A percentile compares a stretch with the other conserved stretches of the same genome.
Evolutionary conservation across 2,888 invertebrate species (phyloP).

Genomic region (Thymelicus lineola): DNA sequence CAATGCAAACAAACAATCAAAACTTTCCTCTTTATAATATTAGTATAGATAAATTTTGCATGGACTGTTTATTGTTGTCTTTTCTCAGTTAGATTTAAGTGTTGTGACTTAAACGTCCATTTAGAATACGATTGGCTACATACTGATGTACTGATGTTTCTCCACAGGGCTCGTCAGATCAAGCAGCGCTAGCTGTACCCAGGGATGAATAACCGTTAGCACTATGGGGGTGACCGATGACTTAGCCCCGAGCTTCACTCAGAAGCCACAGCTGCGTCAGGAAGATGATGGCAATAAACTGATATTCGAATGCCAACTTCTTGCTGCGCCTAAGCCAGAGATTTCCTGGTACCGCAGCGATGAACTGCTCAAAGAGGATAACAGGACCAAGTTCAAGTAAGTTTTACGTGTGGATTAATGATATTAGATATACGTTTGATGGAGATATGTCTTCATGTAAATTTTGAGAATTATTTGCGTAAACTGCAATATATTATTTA

Average conservation of each 20-base stretch:
- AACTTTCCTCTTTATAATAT: too few species aligned
- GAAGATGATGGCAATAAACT: constrained; percentile 98
- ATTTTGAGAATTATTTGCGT: too few species aligned
- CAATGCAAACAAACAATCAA: too few species aligned
- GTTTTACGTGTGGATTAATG: constrained; percentile 46
- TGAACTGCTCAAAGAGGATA: constrained; percentile 92
- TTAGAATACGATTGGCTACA: not conserved
- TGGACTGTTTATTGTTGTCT: too few species aligned
- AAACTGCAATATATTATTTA: too few species aligned
- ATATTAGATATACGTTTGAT: too few species aligned
- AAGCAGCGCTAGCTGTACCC: constrained; percentile 55
- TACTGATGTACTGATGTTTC: constrained; percentile 29
- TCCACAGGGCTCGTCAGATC: constrained; percentile 54
- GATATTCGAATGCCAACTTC: constrained; percentile 96
- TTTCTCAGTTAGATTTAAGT: too few species aligned
- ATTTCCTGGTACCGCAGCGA: constrained; percentile 97
- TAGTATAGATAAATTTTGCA: too few species aligned
- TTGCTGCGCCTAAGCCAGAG: constrained; percentile 95
- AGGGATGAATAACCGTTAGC: constrained; percentile 77
- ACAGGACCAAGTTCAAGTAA: constrained; percentile 92
- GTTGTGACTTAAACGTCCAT: too few species aligned
- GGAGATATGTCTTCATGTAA: too few species aligned
- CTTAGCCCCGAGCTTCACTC: constrained; percentile 99
- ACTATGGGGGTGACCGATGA: constrained; percentile 95
- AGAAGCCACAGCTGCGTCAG: constrained; percentile 98